A percentile compares a stretch with the other conserved stretches of the same genome.
These are phyloP conservation scores for Megaleporinus macrocephalus DNA, from an alignment of 2,113 vertebrate species.

Conservation along the genomic window DNA sequence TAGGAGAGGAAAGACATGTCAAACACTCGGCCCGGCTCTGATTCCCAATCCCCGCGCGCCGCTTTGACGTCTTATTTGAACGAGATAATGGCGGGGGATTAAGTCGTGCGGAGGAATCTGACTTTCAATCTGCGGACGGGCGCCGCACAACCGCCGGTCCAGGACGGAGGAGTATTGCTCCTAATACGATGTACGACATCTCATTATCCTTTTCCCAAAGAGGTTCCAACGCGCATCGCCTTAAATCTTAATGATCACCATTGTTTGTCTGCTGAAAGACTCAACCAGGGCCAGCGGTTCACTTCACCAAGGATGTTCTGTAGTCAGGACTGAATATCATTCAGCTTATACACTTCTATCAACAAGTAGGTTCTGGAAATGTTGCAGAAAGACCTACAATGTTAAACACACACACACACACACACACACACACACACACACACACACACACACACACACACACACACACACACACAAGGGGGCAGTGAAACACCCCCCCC, in stretches of 20 bases:
- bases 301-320: neutral
- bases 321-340: neutral
- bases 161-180: slow-evolving; percentile 4
- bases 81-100: slow-evolving; percentile 56
- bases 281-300: neutral
- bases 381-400: no score
- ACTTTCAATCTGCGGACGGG: slow-evolving; percentile 39
- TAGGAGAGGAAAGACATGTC: slow-evolving; percentile 51
- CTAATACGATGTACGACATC: slow-evolving; percentile 33
- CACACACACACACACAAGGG: no score
- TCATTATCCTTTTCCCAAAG: slow-evolving; percentile 23
- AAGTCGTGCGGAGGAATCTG: slow-evolving; percentile 31
- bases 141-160: neutral
- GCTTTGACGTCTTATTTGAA: slow-evolving; percentile 51
- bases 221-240: slow-evolving; percentile 13
- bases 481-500: no score
- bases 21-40: slow-evolving; percentile 39
- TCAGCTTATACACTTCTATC: neutral
- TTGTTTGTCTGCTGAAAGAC: slow-evolving; percentile 7
- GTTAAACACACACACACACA: no score
- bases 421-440: no score
- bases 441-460: no score
- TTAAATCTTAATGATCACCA: slow-evolving; percentile 31
- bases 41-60: slow-evolving; percentile 12
- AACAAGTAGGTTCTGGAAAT: neutral